Percentiles rank a stretch among this genome's conserved stretches.
Conservation (phyloP, 2,888 invertebrate genomes). For the Apoda limacodes region DNA sequence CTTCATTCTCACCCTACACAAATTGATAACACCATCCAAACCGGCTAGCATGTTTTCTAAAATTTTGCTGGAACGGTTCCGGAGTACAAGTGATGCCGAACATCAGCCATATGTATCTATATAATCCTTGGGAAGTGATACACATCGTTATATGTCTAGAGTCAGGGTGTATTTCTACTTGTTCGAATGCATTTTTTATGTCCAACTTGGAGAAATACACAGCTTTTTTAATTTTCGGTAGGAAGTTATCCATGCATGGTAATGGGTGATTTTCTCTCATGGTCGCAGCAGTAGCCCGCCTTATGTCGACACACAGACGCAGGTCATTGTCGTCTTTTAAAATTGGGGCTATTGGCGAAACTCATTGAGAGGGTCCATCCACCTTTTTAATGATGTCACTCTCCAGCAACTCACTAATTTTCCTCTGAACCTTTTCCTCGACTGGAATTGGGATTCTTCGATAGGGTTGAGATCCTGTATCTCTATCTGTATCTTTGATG, state of each 20-base stretch:
- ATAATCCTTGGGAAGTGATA: conserved; percentile 29
- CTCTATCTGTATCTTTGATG: too few relatives aligned
- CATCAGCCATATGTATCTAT: conserved; percentile 30
- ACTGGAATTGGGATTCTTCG: conserved; percentile 12
- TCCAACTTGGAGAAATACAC: conserved; percentile 11
- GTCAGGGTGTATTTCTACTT: conserved; percentile 2
- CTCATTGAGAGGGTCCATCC: conserved; percentile 10
- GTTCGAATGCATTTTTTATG: conserved; percentile 14
- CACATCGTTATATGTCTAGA: conserved; percentile 30
- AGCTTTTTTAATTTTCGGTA: conserved; percentile 13
- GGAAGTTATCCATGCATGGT: conserved; percentile 5
- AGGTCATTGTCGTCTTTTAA: conserved; percentile 13
- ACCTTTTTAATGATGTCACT: conserved; percentile 18
- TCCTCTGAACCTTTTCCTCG: conserved; percentile 13
- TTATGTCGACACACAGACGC: conserved; percentile 8
- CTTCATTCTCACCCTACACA: too few relatives aligned
- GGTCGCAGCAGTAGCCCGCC: conserved; percentile 3
- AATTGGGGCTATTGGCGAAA: conserved; percentile 17
- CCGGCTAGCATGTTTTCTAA: too few relatives aligned
- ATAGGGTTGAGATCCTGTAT: conserved; percentile 10
- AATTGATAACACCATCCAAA: too few relatives aligned
- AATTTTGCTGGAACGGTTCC: too few relatives aligned
- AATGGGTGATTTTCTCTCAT: conserved; percentile 8
- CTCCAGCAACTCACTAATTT: conserved; percentile 13
- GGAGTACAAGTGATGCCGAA: too few relatives aligned